phyloP scores from a whole-genome alignment of 2,888 invertebrate species.

The Malthinus seriepunctatus region DNA sequence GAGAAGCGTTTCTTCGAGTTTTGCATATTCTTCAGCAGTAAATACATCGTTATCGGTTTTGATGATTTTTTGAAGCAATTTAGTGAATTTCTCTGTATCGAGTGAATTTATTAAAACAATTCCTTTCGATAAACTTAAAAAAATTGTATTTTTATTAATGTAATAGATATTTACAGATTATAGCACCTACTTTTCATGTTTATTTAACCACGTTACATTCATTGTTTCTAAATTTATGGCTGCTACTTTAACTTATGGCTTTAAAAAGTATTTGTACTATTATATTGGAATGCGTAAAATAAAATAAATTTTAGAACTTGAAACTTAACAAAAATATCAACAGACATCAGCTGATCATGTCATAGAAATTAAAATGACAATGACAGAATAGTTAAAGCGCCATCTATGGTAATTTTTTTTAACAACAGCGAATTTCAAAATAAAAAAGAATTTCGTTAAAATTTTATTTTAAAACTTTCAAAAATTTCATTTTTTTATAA shows the following conservation, averaged over 20 bases:
- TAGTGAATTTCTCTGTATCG: constrained; percentile 39
- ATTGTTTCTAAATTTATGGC: no score
- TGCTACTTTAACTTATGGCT: not conserved
- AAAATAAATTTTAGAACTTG: no score
- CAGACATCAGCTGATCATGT: no score
- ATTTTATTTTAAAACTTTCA: no score
- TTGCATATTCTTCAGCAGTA: constrained; percentile 40
- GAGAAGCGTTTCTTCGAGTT: constrained; percentile 39
- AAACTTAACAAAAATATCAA: no score
- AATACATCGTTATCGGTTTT: constrained; percentile 38
- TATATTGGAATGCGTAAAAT: no score
- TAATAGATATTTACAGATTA: not conserved
- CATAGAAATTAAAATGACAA: no score
- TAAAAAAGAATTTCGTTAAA: no score
- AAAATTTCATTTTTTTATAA: no score
- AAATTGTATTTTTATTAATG: not conserved
- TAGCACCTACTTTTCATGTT: not conserved
- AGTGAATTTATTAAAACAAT: constrained; percentile 44
- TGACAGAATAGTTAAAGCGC: no score
- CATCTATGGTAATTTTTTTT: no score
- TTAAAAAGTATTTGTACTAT: not conserved
- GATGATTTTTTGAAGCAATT: constrained; percentile 40
- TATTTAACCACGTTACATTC: not conserved
- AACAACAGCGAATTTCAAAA: no score
- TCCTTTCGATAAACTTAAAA: constrained; percentile 44